Conservation (phyloP, 92 coral and sea anemone species). For the Isaurus tuberculatus region DNA sequence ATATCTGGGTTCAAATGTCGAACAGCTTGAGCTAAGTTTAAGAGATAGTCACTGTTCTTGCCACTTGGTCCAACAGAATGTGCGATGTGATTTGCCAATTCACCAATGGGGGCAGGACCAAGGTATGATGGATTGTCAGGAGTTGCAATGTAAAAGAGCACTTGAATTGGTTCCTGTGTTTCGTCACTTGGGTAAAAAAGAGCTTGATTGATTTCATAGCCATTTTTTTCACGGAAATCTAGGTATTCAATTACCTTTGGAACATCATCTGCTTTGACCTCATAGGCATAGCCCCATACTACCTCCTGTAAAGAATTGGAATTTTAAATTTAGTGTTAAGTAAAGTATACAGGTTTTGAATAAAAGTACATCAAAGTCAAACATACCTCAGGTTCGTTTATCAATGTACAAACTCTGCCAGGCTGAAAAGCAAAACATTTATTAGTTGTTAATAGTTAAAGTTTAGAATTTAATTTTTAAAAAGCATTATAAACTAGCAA, state of each 20-base stretch:
- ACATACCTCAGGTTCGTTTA: slow-evolving; percentile 66
- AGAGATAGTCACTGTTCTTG: slow-evolving; percentile 75
- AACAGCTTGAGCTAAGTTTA: slow-evolving; percentile 72
- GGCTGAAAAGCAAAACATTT: slow-evolving; percentile 65
- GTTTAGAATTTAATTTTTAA: no score
- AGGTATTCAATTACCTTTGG: slow-evolving; percentile 73
- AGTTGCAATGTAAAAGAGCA: slow-evolving; percentile 77
- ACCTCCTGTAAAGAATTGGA: slow-evolving; percentile 51
- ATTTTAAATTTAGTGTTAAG: not conserved
- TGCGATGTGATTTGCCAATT: slow-evolving; percentile 74
- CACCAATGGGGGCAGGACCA: slow-evolving; percentile 74
- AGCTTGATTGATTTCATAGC: slow-evolving; percentile 67
- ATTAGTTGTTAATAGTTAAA: no score
- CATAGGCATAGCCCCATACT: slow-evolving; percentile 86
- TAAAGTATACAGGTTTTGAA: no score
- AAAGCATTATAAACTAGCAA: no score
- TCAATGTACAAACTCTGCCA: slow-evolving; percentile 80
- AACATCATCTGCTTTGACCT: slow-evolving; percentile 69
- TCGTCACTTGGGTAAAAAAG: slow-evolving; percentile 60
- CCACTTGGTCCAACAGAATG: slow-evolving; percentile 80
- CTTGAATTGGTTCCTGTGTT: slow-evolving; percentile 46
- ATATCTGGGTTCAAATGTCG: slow-evolving; percentile 52
- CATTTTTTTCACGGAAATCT: slow-evolving; percentile 82
- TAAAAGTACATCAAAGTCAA: no score
- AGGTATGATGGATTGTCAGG: slow-evolving; percentile 74